Percentiles rank a stretch among this genome's conserved stretches.
Conservation (phyloP, 2,888 invertebrate genomes). For the Prosapia bicincta region DNA sequence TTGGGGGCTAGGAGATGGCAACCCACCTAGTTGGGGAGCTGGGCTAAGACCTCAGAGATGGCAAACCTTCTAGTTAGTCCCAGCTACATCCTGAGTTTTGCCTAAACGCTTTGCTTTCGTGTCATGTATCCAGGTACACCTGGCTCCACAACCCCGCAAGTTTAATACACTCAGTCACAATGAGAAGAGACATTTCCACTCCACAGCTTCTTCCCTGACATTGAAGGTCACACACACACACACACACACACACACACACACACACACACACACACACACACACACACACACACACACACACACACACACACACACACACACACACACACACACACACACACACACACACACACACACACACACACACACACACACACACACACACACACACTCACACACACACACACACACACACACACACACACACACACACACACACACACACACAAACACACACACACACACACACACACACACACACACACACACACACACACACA, state of each 20-base stretch:
- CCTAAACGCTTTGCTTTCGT: too few species aligned
- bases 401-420: constrained; percentile 1
- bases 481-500: constrained; percentile 2
- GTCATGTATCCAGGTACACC: too few species aligned
- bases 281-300: constrained; percentile 12
- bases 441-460: too few species aligned
- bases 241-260: constrained; percentile 10
- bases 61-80: too few species aligned
- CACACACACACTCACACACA: constrained; percentile 1
- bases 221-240: neutral
- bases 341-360: constrained; percentile 12
- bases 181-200: too few species aligned
- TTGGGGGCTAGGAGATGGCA: too few species aligned
- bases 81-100: too few species aligned
- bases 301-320: constrained; percentile 11
- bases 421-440: constrained; percentile 4
- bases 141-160: too few species aligned
- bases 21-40: too few species aligned
- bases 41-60: too few species aligned
- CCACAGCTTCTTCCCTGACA: too few species aligned
- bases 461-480: constrained; percentile 2
- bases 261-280: constrained; percentile 12
- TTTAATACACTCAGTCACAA: too few species aligned
- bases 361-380: constrained; percentile 3
- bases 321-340: constrained; percentile 11